These are phyloP conservation scores for Tetragonisca angustula DNA, from an alignment of 2,888 invertebrate genomes.

Conservation along the genomic window DNA sequence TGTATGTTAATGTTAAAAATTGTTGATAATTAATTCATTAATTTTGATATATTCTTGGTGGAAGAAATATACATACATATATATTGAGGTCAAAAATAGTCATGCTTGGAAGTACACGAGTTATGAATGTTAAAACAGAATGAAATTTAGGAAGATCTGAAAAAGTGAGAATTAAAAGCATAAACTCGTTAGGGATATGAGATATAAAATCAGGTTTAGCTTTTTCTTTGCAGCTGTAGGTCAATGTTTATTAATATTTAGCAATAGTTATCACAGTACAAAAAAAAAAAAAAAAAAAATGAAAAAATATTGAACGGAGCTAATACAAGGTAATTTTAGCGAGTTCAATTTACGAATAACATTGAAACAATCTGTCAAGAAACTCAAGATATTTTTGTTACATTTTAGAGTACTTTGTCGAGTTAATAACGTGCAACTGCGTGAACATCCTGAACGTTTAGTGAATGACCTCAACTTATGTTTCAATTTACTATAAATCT, in stretches of 20 bases:
- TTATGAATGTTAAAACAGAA: not conserved
- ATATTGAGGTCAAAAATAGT: not conserved
- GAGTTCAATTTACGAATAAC: not conserved
- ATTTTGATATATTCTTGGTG: constrained; percentile 4
- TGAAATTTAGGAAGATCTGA: not conserved
- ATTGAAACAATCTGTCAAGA: not conserved
- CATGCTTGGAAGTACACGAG: not conserved
- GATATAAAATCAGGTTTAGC: not conserved
- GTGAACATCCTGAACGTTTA: not conserved
- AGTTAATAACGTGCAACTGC: not conserved
- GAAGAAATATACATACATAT: not conserved
- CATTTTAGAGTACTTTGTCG: not conserved
- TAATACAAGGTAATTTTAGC: not conserved
- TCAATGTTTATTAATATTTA: not conserved
- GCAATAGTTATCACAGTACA: not conserved
- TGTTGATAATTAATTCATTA: constrained; percentile 17
- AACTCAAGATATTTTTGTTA: not conserved
- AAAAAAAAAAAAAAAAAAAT: too few relatives aligned
- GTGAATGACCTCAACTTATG: not conserved
- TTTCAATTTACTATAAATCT: not conserved
- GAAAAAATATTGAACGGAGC: too few relatives aligned
- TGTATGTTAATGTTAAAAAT: not conserved
- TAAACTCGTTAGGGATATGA: not conserved
- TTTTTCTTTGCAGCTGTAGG: not conserved
- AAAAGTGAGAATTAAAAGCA: not conserved